Evolutionary conservation across 2,888 invertebrate species (phyloP), one percentile per base, ranked within the genome.

Genomic region (Lumbricus terrestris): DNA sequence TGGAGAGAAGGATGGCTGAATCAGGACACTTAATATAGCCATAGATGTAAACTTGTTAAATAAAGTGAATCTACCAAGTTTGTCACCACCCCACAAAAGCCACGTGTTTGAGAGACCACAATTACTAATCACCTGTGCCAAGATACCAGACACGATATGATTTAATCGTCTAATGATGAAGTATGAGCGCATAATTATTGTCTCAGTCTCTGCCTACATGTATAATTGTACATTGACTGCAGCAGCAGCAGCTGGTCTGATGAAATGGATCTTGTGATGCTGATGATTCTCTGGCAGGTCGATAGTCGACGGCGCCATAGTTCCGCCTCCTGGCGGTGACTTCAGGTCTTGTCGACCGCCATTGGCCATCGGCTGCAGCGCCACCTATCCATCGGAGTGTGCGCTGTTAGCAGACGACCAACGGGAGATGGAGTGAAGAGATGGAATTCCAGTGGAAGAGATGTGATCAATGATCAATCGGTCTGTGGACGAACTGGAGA

Each of bases 321-420:
- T 5, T 69, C 69, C 69, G 69, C 69, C 69, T n/a, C 8, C 69
- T 69, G 69, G 69, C 69, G 69, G 69, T 69, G 69, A 11, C 69
- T 69, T n/a, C 69, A 69, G 29, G 69, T 29, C 69, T 69, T 11
- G 29, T 69, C 69, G n/a, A n/a, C 8, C 69, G 69, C 69, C n/a
- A 69, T 69, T 69, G 54, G 54, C 29, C 11, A 54, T 54, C 29
- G 69, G 69, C 69, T 69, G 69, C 69, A 69, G 69, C 69, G 69
- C 69, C 69, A 69, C 69, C 69, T 69, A 69, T 29, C n/a, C 69
- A 69, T 69, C 69, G 69, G 69, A 29, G 4, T 69, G 11, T 69
- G 69, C 69, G 69, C n/a, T n/a, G 69, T 69, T 69, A n/a, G 69
- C 69, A 69, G n/a, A 69, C 69, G n/a, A 69, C 69, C 69, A 69